Base-by-base conservation (phyloP, 2,797 vertebrate species). In the Choloepus didactylus region DNA sequence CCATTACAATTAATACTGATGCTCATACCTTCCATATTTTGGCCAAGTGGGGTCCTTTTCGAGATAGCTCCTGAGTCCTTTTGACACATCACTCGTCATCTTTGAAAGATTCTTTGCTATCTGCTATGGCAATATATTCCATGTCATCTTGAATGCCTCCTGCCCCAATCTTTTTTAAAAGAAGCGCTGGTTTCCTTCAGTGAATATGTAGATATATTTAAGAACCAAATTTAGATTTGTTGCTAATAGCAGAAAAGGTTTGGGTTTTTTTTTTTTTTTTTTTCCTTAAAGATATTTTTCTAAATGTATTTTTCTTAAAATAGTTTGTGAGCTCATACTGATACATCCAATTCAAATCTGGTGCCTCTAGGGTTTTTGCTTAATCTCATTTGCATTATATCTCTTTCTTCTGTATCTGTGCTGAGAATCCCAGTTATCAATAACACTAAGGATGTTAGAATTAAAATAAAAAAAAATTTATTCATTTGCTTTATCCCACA, bases 381-480 rank as follows among this genome's bases (percentile, higher is more conserved):
- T 93, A 86, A 66, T 21, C 12, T 59, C 6, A 23, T 91, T 86
- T 4, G 2, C 21, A 69, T n/a, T 60, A 44, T 59, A 79, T 9
- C 54, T 35, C 1, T 49, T 89, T 95, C 4, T 6, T 1, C 73
- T 9, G 29, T 29, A 54, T 80, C 6, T 12, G 0, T 75, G 35
- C 35, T 82, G 44, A 79, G 66, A 95, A 62, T 86, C 85, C 7
- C 6, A n/a, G 0, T 64, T 83, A 38, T 94, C 19, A 62, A 64
- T 77, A 89, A 59, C 25, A 38, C 38, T 35, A 18, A 64, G 23
- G 81, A 6, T 84, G 3, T 14, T 79, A 64, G n/a, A 87, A 80
- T 59, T 80, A 75, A 93, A 91, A 84, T 87, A 25, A 46, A 91
- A 88, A 73, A 80, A n/a, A 12, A 41, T 56, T 64, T 87, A 66